These are phyloP conservation scores for Nannospalax galili DNA, from an alignment of 2,113 vertebrate genomes.

Conservation along the genomic window DNA sequence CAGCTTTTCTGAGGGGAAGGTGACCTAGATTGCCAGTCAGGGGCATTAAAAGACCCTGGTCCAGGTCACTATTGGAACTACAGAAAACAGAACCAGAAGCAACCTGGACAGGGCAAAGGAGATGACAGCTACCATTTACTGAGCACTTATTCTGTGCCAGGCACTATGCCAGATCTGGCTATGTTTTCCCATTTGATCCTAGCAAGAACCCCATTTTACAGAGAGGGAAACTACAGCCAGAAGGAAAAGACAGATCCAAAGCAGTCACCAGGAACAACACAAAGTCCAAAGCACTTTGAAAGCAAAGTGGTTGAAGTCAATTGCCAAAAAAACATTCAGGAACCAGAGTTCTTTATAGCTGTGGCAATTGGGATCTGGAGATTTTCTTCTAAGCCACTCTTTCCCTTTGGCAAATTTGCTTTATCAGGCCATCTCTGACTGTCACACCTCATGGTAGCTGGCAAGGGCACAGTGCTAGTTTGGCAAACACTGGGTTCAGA, in stretches of 20 bases:
- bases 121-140: not conserved
- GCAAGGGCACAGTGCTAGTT: constrained; percentile 18
- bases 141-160: constrained; percentile 54
- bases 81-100: constrained; percentile 37
- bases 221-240: constrained; percentile 49
- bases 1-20: not conserved
- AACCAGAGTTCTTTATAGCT: constrained; percentile 44
- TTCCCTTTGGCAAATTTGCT: constrained; percentile 24
- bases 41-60: not conserved
- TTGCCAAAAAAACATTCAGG: constrained; percentile 61
- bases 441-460: constrained; percentile 12
- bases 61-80: not conserved
- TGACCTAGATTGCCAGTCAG: constrained; percentile 22
- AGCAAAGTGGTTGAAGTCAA: constrained; percentile 17
- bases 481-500: constrained; percentile 25
- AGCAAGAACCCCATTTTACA: constrained; percentile 56
- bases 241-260: constrained; percentile 45
- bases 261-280: constrained; percentile 7
- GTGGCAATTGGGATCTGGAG: constrained; percentile 10
- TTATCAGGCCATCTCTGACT: constrained; percentile 4
- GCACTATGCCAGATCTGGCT: constrained; percentile 21
- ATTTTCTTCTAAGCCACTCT: constrained; percentile 22
- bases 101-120: not conserved
- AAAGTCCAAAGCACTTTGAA: constrained; percentile 24
- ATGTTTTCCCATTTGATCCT: constrained; percentile 44